phyloP scores from a whole-genome alignment of 2,797 vertebrate species.

The Octomys mimax region DNA sequence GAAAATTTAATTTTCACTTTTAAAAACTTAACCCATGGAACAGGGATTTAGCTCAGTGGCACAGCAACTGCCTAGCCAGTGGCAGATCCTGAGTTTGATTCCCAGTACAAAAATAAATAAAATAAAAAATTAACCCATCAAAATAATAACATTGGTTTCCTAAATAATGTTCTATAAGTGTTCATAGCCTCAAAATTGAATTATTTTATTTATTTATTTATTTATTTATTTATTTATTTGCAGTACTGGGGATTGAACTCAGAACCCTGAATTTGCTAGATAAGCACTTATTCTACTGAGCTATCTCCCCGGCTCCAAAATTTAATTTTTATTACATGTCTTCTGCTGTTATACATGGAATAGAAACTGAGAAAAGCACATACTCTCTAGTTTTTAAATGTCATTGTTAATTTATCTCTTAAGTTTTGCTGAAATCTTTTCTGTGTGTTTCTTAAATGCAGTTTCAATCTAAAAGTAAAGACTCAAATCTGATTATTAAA shows the following conservation, averaged over 20 bases:
- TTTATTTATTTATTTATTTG: too few relatives aligned
- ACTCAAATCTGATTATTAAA: not conserved
- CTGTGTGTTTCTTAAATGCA: not conserved
- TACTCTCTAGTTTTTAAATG: slow-evolving; percentile 19
- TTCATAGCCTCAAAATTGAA: slow-evolving; percentile 1
- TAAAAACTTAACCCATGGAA: not conserved
- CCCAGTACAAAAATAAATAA: not conserved
- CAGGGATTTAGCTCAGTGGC: not conserved
- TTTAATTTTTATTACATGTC: not conserved
- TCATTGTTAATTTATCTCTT: not conserved
- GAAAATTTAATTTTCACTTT: slow-evolving; percentile 66
- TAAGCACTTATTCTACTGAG: too few relatives aligned
- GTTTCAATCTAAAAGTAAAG: slow-evolving; percentile 48
- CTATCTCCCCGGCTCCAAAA: not conserved
- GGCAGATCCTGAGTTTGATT: not conserved
- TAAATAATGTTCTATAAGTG: not conserved
- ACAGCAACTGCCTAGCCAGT: not conserved
- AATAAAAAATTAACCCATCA: not conserved
- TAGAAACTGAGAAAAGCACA: not conserved
- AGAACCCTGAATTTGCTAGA: too few relatives aligned
- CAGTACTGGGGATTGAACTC: too few relatives aligned
- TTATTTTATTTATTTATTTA: not conserved
- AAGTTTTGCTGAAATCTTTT: slow-evolving; percentile 26
- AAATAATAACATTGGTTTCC: slow-evolving; percentile 27
- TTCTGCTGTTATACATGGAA: not conserved